phyloP scores from a whole-genome alignment of 2,888 invertebrate species.

The Epistrophe eligans region DNA sequence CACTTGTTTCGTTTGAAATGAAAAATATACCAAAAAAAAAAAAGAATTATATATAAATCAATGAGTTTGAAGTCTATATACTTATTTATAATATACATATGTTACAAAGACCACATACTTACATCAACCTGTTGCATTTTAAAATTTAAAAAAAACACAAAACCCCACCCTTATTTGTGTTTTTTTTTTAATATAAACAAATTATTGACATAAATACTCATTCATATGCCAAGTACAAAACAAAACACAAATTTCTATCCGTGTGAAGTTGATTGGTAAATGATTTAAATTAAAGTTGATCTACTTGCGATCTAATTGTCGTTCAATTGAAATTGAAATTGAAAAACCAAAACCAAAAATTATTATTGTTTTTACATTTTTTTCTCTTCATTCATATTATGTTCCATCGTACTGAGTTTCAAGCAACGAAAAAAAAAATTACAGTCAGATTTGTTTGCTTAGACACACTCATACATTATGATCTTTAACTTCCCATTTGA shows the following conservation, averaged over 20 bases:
- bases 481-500: too few species aligned
- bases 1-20: background rate
- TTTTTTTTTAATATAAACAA: background rate
- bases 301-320: conserved; percentile 58
- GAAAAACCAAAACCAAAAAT: conserved; percentile 18
- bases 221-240: background rate
- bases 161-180: conserved; percentile 8
- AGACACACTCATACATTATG: background rate
- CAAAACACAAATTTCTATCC: conserved; percentile 12
- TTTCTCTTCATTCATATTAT: conserved; percentile 22
- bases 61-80: background rate
- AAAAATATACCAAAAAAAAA: background rate
- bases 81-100: background rate
- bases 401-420: conserved; percentile 20
- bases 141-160: background rate
- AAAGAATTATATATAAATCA: background rate
- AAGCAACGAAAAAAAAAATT: conserved; percentile 10
- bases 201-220: conserved; percentile 24
- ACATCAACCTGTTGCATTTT: conserved; percentile 13
- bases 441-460: background rate
- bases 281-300: conserved; percentile 50
- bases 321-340: conserved; percentile 53
- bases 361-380: background rate
- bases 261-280: conserved; percentile 48
- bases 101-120: background rate